A percentile compares a stretch with the other conserved stretches of the same genome.
Evolutionary conservation across 2,797 vertebrate genomes (phyloP).

Genomic region (Phyllotis vaccarum): DNA sequence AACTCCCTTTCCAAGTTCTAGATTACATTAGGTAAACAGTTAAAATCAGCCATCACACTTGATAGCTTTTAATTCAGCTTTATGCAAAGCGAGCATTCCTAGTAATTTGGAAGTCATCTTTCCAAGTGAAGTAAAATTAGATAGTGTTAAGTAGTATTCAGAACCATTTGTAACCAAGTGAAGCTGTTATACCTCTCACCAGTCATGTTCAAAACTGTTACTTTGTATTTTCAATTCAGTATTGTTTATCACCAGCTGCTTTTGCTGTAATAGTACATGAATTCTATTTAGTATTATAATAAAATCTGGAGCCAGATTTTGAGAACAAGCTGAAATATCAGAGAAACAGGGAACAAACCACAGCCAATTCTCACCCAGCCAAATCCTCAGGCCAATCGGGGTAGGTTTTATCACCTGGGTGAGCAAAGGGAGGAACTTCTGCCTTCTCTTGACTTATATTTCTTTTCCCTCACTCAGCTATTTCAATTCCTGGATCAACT

Average conservation of each 20-base stretch:
- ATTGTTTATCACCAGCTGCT: not conserved
- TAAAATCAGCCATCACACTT: not conserved
- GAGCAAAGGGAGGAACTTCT: too few species aligned
- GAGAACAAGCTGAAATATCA: too few species aligned
- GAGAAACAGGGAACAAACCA: too few species aligned
- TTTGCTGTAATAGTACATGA: not conserved
- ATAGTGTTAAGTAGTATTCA: constrained; percentile 4
- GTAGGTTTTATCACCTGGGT: too few species aligned
- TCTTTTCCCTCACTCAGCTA: too few species aligned
- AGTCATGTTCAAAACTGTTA: not conserved
- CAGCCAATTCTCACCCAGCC: too few species aligned
- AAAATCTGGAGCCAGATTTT: too few species aligned
- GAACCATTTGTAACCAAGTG: constrained; percentile 22
- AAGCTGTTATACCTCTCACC: not conserved
- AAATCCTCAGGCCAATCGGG: too few species aligned
- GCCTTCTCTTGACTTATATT: too few species aligned
- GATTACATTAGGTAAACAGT: not conserved
- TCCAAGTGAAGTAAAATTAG: constrained; percentile 39
- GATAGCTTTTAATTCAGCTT: not conserved
- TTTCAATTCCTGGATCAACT: too few species aligned
- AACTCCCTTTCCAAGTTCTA: not conserved
- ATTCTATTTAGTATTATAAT: too few species aligned
- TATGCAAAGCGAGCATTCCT: not conserved
- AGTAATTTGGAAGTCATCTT: constrained; percentile 28
- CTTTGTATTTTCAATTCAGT: constrained; percentile 39